These are phyloP conservation scores for Nasonia vitripennis DNA, from an alignment of 1,140 invertebrate species.

Conservation along the genomic window DNA sequence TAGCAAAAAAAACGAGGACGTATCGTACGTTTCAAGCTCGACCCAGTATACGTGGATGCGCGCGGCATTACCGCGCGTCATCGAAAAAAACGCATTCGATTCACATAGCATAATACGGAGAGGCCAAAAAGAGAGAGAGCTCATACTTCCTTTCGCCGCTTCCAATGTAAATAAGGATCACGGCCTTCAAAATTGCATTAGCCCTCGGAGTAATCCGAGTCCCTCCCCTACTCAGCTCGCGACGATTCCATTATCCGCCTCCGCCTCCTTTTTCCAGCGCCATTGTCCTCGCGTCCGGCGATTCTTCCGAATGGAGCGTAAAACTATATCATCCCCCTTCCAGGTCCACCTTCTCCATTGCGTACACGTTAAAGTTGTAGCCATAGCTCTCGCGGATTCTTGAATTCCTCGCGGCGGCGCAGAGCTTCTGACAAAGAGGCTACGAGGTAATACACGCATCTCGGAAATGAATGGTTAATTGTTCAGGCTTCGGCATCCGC, in stretches of 20 bases:
- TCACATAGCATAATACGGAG: not conserved
- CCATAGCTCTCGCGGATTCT: not conserved
- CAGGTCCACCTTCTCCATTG: too few species aligned
- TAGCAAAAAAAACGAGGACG: not conserved
- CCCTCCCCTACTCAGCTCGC: not conserved
- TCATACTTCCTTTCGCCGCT: slow-evolving; percentile 31
- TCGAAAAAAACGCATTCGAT: slow-evolving; percentile 20
- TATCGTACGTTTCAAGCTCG: not conserved
- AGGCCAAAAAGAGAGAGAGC: slow-evolving; percentile 17
- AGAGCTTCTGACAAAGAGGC: not conserved
- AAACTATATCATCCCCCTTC: slow-evolving; percentile 26
- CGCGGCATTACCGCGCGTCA: slow-evolving; percentile 4
- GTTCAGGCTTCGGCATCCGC: slow-evolving; percentile 34
- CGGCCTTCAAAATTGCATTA: slow-evolving; percentile 48
- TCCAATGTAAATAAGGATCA: slow-evolving; percentile 54
- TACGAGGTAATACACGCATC: slow-evolving; percentile 38
- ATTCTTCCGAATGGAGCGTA: slow-evolving; percentile 40
- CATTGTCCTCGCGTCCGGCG: slow-evolving; percentile 12
- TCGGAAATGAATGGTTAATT: slow-evolving; percentile 45
- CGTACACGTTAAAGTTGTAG: not conserved
- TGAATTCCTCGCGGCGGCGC: not conserved
- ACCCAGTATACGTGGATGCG: not conserved
- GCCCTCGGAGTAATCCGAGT: slow-evolving; percentile 40
- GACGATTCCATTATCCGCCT: slow-evolving; percentile 41
- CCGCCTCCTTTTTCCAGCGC: slow-evolving; percentile 15